These are phyloP conservation scores for Odontothrips loti DNA, from an alignment of 2,888 invertebrate species.

Conservation along the genomic window DNA sequence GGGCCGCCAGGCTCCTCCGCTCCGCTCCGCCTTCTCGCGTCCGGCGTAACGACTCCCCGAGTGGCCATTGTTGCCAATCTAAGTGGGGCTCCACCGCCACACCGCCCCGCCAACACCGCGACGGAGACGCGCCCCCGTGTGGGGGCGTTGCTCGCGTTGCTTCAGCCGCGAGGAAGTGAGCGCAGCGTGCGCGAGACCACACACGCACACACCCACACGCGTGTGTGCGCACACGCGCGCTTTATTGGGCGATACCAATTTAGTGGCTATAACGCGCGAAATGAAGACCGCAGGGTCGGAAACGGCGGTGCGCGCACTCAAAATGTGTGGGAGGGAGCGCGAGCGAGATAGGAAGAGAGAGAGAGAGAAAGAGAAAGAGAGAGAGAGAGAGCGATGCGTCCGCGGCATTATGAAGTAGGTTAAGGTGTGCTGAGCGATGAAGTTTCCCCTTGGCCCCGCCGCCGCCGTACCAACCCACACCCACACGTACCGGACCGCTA, in stretches of 20 bases:
- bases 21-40: background rate
- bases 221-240: background rate
- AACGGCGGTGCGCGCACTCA: background rate
- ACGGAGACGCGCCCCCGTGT: background rate
- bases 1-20: no score
- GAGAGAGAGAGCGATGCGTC: no score
- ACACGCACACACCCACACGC: no score
- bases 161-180: background rate
- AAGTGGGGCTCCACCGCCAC: background rate
- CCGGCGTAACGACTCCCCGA: background rate
- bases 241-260: background rate
- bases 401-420: no score
- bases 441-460: no score
- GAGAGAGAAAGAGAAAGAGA: no score
- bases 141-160: background rate
- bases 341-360: no score
- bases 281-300: background rate
- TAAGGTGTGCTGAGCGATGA: no score
- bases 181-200: no score
- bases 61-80: slow-evolving; percentile 19
- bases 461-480: no score
- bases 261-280: background rate
- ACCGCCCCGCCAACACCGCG: background rate
- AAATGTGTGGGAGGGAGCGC: no score
- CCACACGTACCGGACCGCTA: no score